Evolutionary conservation across 2,113 vertebrate genomes (phyloP).

Genomic region (Menura novaehollandiae): DNA sequence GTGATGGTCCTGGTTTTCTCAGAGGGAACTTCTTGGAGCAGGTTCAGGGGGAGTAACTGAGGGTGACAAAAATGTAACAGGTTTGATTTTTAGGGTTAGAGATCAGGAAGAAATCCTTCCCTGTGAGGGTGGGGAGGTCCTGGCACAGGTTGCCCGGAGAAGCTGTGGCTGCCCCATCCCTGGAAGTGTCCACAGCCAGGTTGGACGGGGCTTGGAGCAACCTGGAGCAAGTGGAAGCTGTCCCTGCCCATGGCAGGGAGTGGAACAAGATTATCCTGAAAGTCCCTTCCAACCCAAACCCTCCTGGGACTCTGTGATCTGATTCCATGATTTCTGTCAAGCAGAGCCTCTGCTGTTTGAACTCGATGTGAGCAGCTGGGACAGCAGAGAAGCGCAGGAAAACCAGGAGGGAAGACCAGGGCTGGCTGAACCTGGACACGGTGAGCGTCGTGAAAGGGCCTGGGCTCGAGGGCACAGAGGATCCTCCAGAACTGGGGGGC

Average conservation of each 20-base stretch:
- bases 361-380: background rate
- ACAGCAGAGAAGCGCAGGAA: background rate
- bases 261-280: background rate
- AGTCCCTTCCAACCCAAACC: background rate
- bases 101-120: background rate
- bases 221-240: background rate
- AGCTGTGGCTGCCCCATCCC: background rate
- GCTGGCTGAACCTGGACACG: background rate
- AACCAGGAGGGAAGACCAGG: background rate
- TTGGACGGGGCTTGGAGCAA: accelerated
- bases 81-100: background rate
- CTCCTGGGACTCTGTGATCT: background rate
- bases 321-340: background rate
- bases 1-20: background rate
- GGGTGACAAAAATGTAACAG: accelerated
- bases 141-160: background rate
- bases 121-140: background rate
- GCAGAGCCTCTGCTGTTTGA: background rate
- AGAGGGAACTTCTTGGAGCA: background rate
- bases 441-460: background rate
- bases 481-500: background rate
- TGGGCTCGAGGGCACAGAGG: background rate
- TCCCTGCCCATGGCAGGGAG: background rate
- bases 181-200: background rate
- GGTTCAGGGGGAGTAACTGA: background rate